Evolutionary conservation across 2,113 vertebrate genomes (phyloP).

Genomic region (Arenaria interpres): DNA sequence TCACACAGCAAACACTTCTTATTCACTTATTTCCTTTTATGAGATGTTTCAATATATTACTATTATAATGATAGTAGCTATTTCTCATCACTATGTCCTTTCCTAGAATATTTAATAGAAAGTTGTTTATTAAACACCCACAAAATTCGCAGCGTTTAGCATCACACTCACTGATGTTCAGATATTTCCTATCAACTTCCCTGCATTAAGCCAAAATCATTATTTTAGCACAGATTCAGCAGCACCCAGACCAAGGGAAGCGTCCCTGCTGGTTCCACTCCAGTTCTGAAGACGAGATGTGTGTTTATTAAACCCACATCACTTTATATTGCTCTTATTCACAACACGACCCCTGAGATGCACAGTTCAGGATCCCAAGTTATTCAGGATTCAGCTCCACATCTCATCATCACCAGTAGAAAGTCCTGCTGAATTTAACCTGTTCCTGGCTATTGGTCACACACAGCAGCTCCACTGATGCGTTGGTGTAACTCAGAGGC

Average conservation of each 20-base stretch:
- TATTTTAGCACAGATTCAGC: neutral
- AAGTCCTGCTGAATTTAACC: neutral
- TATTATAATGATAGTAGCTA: neutral
- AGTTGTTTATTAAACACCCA: neutral
- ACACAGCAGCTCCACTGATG: neutral
- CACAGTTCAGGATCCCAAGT: neutral
- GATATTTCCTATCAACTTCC: neutral
- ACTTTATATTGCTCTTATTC: neutral
- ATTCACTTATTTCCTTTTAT: neutral
- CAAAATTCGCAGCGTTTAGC: neutral
- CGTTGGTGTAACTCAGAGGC: neutral
- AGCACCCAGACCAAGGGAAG: neutral
- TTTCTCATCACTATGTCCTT: neutral
- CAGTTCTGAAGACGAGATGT: neutral
- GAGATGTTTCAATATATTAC: neutral
- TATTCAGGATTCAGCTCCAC: neutral
- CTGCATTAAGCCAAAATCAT: neutral
- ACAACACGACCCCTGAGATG: neutral
- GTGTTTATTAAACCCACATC: neutral
- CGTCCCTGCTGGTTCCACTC: neutral
- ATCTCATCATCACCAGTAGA: neutral
- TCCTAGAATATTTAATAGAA: neutral
- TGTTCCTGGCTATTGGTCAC: fast-evolving
- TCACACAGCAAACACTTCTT: neutral
- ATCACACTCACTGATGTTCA: neutral